Evolutionary conservation across 2,888 invertebrate genomes (phyloP).

Genomic region (Calameuta idolon): DNA sequence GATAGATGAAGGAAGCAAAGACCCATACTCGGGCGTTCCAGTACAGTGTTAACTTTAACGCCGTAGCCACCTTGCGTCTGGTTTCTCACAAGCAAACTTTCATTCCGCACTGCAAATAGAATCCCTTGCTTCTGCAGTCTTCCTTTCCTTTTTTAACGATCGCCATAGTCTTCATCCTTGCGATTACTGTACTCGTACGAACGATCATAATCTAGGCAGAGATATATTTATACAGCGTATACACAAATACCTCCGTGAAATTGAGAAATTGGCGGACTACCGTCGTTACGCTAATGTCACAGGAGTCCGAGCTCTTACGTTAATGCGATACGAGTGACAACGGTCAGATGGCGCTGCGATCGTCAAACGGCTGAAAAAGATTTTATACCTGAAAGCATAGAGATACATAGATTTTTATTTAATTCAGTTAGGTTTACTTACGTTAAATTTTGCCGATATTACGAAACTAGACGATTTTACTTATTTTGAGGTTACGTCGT

Average conservation of each 20-base stretch:
- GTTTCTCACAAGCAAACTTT: neutral
- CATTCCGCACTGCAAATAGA: conserved; percentile 40
- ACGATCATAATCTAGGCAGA: neutral
- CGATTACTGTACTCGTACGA: neutral
- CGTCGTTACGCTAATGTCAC: neutral
- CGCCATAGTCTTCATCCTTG: neutral
- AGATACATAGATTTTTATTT: too few species aligned
- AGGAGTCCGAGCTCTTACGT: too few species aligned
- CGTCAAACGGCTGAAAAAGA: neutral
- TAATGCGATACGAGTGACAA: neutral
- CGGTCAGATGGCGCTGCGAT: neutral
- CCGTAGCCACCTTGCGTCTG: conserved; percentile 41
- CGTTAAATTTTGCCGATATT: neutral
- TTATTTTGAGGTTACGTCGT: neutral
- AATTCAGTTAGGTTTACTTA: neutral
- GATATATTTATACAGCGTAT: neutral
- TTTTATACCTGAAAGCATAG: neutral
- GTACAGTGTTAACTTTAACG: conserved; percentile 33
- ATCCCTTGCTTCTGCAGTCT: conserved; percentile 23
- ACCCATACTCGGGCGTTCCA: conserved; percentile 20
- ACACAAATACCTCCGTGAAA: neutral
- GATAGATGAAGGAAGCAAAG: conserved; percentile 62
- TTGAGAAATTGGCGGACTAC: neutral
- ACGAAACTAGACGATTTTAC: neutral
- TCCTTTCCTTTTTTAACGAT: neutral